Percentiles rank a stretch among this genome's conserved stretches.
phyloP scores from a whole-genome alignment of 1,140 invertebrate genomes.

The Drosophila truncata region DNA sequence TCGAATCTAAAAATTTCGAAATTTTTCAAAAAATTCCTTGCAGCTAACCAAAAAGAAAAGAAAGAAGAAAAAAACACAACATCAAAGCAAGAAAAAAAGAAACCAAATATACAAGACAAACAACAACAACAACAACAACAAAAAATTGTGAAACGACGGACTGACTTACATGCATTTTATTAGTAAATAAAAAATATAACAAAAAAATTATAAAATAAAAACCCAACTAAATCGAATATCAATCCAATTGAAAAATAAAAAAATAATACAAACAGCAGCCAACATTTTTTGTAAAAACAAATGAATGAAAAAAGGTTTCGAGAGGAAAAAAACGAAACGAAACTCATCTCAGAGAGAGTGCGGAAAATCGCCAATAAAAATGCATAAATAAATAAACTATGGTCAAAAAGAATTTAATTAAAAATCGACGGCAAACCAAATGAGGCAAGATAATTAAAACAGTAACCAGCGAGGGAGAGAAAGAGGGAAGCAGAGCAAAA shows the following conservation, averaged over 20 bases:
- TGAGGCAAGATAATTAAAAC: slow-evolving; percentile 57
- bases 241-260: slow-evolving; percentile 58
- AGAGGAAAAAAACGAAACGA: slow-evolving; percentile 23
- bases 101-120: slow-evolving; percentile 26
- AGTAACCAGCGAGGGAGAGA: slow-evolving; percentile 6
- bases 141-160: slow-evolving; percentile 83
- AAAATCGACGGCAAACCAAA: slow-evolving; percentile 35
- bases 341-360: slow-evolving; percentile 34
- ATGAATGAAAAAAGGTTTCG: slow-evolving; percentile 50
- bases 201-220: slow-evolving; percentile 3
- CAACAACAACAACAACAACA: slow-evolving; percentile 41
- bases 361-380: slow-evolving; percentile 56
- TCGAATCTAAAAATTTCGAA: not conserved
- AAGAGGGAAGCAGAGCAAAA: not conserved
- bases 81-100: slow-evolving; percentile 10
- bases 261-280: slow-evolving; percentile 27
- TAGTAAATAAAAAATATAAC: slow-evolving; percentile 68
- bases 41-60: slow-evolving; percentile 17
- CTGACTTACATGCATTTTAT: slow-evolving; percentile 83
- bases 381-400: slow-evolving; percentile 52
- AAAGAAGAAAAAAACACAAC: slow-evolving; percentile 16
- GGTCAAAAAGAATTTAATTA: slow-evolving; percentile 52
- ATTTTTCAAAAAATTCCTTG: not conserved
- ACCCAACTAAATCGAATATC: slow-evolving; percentile 54
- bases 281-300: slow-evolving; percentile 47